phyloP scores from a whole-genome alignment of 2,113 vertebrate species.

The Phyllostomus hastatus region DNA sequence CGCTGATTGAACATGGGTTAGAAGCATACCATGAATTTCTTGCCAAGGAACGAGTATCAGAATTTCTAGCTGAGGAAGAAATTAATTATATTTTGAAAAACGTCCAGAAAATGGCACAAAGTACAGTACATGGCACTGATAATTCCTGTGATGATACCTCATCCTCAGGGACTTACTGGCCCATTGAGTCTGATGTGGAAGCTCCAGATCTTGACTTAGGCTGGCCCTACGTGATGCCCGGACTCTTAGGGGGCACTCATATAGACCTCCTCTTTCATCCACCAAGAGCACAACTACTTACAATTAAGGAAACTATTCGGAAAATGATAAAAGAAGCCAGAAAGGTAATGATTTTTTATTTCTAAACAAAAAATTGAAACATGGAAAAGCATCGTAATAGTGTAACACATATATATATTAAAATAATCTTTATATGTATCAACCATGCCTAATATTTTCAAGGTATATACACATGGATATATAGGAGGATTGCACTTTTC shows the following conservation, averaged over 20 bases:
- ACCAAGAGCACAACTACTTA: conserved; percentile 89
- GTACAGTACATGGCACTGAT: conserved; percentile 77
- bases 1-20: conserved; percentile 86
- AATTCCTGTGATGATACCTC: conserved; percentile 81
- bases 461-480: neutral
- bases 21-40: conserved; percentile 91
- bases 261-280: conserved; percentile 95
- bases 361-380: neutral
- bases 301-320: conserved; percentile 95
- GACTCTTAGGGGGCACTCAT: conserved; percentile 86
- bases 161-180: conserved; percentile 98
- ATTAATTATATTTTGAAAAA: conserved; percentile 89
- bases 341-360: conserved; percentile 86
- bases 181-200: conserved; percentile 91
- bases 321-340: conserved; percentile 93
- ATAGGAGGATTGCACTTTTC: neutral
- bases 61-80: conserved; percentile 93
- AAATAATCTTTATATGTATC: neutral
- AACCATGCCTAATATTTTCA: neutral
- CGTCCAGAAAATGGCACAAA: conserved; percentile 79
- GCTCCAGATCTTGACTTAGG: conserved; percentile 95
- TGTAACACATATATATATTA: neutral
- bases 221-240: conserved; percentile 90
- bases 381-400: neutral
- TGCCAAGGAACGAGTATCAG: conserved; percentile 86